Conservation (phyloP, 2,888 invertebrate genomes). For the Plemyria rubiginata region DNA sequence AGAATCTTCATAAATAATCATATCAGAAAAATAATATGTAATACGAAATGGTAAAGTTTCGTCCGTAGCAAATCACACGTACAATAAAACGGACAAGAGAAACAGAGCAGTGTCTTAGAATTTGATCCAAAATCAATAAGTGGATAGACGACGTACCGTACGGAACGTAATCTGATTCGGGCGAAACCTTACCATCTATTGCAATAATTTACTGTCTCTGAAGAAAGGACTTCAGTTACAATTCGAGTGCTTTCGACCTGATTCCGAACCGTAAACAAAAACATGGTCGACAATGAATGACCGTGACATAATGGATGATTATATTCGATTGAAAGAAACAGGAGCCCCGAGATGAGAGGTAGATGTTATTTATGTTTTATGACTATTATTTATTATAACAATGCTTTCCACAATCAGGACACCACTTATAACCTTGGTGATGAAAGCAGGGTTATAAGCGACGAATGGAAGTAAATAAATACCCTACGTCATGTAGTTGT, state of each 20-base stretch:
- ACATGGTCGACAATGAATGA: slow-evolving; percentile 30
- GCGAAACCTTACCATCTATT: slow-evolving; percentile 14
- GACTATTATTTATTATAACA: slow-evolving; percentile 24
- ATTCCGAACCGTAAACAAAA: slow-evolving; percentile 19
- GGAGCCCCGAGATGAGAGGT: slow-evolving; percentile 66
- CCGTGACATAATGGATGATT: slow-evolving; percentile 21
- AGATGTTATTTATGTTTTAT: slow-evolving; percentile 70
- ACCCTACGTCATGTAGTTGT: too few relatives aligned
- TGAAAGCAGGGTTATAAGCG: slow-evolving; percentile 20
- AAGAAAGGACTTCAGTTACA: neutral
- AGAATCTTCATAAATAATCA: neutral
- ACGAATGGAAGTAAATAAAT: slow-evolving; percentile 12
- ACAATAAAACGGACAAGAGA: neutral
- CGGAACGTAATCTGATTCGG: slow-evolving; percentile 7
- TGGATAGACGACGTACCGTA: slow-evolving; percentile 1
- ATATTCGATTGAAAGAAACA: slow-evolving; percentile 38
- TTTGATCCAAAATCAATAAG: slow-evolving; percentile 22
- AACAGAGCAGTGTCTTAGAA: slow-evolving; percentile 4
- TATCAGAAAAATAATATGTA: neutral
- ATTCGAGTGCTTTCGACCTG: slow-evolving; percentile 15
- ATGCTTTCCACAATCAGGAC: slow-evolving; percentile 29
- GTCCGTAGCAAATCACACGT: neutral
- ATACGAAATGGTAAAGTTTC: neutral
- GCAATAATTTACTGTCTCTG: neutral
- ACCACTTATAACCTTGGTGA: slow-evolving; percentile 38